These are phyloP conservation scores for Entomyzon cyanotis DNA, from an alignment of 2,113 vertebrate species.

Conservation along the genomic window DNA sequence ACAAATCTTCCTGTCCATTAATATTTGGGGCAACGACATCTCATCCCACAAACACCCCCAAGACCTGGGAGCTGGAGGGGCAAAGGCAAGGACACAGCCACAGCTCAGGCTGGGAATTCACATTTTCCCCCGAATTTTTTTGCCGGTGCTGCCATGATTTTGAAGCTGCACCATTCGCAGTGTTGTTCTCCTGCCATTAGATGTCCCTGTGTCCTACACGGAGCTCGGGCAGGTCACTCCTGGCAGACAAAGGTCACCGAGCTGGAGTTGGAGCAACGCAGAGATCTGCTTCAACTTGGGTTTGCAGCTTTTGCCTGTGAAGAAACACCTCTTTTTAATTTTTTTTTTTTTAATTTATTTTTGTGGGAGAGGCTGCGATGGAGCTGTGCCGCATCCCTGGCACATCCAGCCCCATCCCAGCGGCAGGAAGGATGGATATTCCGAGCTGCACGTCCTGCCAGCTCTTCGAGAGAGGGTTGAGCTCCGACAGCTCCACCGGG, in stretches of 20 bases:
- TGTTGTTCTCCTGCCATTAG: slow-evolving; percentile 34
- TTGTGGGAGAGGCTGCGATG: too few species aligned
- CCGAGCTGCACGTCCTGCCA: not conserved
- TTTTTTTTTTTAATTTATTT: too few species aligned
- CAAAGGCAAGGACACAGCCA: not conserved
- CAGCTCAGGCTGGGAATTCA: not conserved
- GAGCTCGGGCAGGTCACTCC: not conserved
- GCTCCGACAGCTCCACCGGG: not conserved
- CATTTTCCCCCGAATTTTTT: accelerated
- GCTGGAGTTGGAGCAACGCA: not conserved
- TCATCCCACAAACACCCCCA: not conserved
- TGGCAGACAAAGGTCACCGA: not conserved
- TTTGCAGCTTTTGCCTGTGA: not conserved
- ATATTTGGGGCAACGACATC: not conserved
- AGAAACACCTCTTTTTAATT: too few species aligned
- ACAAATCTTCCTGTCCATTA: accelerated
- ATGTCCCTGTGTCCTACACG: not conserved
- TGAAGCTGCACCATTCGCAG: accelerated
- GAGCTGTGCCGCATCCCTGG: not conserved
- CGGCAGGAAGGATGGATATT: not conserved
- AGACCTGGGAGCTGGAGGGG: not conserved
- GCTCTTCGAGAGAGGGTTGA: not conserved
- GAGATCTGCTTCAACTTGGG: accelerated
- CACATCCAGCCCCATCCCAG: not conserved
- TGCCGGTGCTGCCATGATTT: accelerated